phyloP scores from a whole-genome alignment of 2,113 vertebrate genomes.

The Lethenteron reissneri region DNA sequence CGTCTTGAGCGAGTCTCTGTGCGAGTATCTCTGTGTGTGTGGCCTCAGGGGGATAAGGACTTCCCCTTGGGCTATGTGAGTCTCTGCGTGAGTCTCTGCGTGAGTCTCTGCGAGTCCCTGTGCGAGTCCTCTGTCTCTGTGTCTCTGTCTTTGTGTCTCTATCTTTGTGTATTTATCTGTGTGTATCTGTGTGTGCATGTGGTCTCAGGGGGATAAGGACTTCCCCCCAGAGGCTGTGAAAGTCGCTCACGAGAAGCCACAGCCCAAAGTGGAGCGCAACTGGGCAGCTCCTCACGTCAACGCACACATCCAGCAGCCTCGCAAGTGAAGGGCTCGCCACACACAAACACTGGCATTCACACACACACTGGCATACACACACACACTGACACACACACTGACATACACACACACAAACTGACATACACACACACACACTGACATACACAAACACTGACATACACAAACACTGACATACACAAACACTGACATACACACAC shows the following conservation, averaged over 20 bases:
- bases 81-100: neutral
- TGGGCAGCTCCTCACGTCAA: slow-evolving; percentile 33
- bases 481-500: too few species aligned
- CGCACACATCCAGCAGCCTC: slow-evolving; percentile 86
- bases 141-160: too few species aligned
- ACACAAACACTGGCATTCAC: too few species aligned
- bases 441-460: too few species aligned
- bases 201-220: slow-evolving; percentile 69
- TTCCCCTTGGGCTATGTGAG: neutral
- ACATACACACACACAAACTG: too few species aligned
- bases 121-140: slow-evolving; percentile 8
- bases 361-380: too few species aligned
- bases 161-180: slow-evolving; percentile 12
- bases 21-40: too few species aligned
- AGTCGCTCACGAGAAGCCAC: slow-evolving; percentile 96
- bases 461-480: too few species aligned
- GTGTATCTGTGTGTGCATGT: slow-evolving; percentile 10
- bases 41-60: too few species aligned
- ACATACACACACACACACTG: too few species aligned
- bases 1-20: too few species aligned
- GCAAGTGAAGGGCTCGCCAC: slow-evolving; percentile 41
- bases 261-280: slow-evolving; percentile 62
- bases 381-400: too few species aligned
- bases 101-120: slow-evolving; percentile 6
- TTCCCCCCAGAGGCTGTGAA: slow-evolving; percentile 84